Evolutionary conservation across 2,888 invertebrate species (phyloP), one percentile per base, ranked within the genome.

Genomic region (Lottia gigantea): DNA sequence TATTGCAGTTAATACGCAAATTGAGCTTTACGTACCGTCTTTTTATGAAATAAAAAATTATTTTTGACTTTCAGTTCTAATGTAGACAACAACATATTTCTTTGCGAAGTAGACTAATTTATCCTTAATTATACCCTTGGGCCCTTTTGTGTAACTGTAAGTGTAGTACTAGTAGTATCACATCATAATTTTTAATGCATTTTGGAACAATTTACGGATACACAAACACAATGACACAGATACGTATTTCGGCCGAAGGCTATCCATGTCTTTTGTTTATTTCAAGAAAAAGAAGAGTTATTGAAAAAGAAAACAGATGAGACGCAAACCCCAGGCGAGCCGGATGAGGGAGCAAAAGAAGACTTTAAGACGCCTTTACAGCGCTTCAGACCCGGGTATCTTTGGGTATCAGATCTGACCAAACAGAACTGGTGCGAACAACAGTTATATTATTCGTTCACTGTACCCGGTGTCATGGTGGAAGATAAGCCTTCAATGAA

Each of bases 371-470:
- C 74, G 4, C 84, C 83, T 2, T 68, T 81, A n/a, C 46, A 79
- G 11, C 67, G 70, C 40, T 84, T 79, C 67, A 71, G 82, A 31
- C 80, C 79, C 14, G 80, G 81, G 4, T 85, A 85, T 68, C 71
- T 86, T 16, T 85, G 83, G 78, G 85, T 86, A 8, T 82, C 86
- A 0, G 84, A 85, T 66, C 68, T 86, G 49, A 80, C 80, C 2
- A 71, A 72, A 40, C 86, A 86, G 72, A 72, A 73, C 67, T 86
- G 86, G 86, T 87, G 87, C 82, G 87, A 87, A 69, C 85, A 85
- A 66, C 81, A 86, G 70, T 65, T 87, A 70, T 76, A 73, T 63
- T 86, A 86, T 70, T 74, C 74, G 4, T 79, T 85, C 62, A 81
- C 83, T 2, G 67, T 81, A 6, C 84, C 85, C n/a, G 74, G 74